Evolutionary conservation across 2,888 invertebrate genomes (phyloP), one percentile per base, ranked within the genome.

Genomic region (Pollenia labialis): DNA sequence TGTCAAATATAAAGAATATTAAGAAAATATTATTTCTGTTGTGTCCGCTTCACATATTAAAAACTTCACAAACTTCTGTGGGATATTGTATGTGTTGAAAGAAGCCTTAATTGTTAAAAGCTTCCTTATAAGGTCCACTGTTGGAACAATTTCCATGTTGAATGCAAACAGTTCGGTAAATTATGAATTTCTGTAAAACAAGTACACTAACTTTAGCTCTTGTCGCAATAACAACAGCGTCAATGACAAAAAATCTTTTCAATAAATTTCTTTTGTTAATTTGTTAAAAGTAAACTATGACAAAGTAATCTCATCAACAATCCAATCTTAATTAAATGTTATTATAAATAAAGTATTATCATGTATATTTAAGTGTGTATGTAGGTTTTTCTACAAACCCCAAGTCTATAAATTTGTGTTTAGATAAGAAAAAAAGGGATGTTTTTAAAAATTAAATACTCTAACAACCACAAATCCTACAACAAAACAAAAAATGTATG

Each of bases 371-470:
- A 32, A 32, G 32, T 32, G 2, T 23, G 23, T 23, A 23, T 23
- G 23, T 23, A 23, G 23, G 23, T 23, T 16, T 52, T 52, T 52
- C 40, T 2, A 58, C 14, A 58, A 58, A 32, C 40, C 32, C 14
- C 6, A 58, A 40, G 7, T 40, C 58, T 40, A 32, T 32, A 32
- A 32, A 56, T 56, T 56, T 56, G 56, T 40, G 8, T 58, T 14
- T 14, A 58, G 58, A 58, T 58, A 58, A 23, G 2, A 18, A 23
- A 23, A 58, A 58, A 32, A 58, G 58, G 58, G n/a, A 58, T 58
- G 40, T 32, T 32, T 32, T 58, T 40, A 32, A 8, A 58, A 58
- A 58, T 14, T 14, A 10, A 58, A 14, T 14, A 40, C 40, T 32
- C n/a, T 6, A 14, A n/a, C 58, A 40, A 32, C 4, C 32, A 32